Evolutionary conservation across 2,888 invertebrate genomes (phyloP).

Genomic region (Agonum fuliginosum): DNA sequence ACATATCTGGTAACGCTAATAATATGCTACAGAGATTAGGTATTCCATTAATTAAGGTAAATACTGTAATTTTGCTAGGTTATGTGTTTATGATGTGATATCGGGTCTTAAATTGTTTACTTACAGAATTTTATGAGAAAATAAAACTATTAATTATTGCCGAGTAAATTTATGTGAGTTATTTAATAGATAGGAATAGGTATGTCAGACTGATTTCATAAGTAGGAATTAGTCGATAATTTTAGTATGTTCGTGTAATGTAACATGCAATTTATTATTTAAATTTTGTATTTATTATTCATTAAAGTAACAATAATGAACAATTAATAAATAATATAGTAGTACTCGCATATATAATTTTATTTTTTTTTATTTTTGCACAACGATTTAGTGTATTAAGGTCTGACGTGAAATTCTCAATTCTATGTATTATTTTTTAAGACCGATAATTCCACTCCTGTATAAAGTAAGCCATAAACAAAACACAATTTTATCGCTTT

Average conservation of each 20-base stretch:
- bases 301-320: background rate
- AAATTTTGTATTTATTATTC: background rate
- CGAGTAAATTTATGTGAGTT: slow-evolving; percentile 17
- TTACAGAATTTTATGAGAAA: slow-evolving; percentile 21
- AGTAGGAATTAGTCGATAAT: slow-evolving; percentile 12
- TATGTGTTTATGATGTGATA: slow-evolving; percentile 30
- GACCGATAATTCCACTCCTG: no score
- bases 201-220: slow-evolving; percentile 1
- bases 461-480: no score
- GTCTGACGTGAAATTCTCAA: no score
- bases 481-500: no score
- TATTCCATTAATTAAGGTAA: slow-evolving; percentile 45
- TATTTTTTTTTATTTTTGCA: no score
- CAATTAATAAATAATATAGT: no score
- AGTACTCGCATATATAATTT: no score
- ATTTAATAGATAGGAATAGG: background rate
- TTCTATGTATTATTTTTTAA: no score
- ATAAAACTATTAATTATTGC: slow-evolving; percentile 40
- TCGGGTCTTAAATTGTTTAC: slow-evolving; percentile 35
- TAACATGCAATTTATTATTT: slow-evolving; percentile 8
- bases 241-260: background rate
- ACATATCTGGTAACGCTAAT: slow-evolving; percentile 25
- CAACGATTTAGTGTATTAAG: no score
- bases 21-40: slow-evolving; percentile 15
- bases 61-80: slow-evolving; percentile 27